Percentiles rank a stretch among this genome's conserved stretches.
phyloP scores from a whole-genome alignment of 2,888 invertebrate genomes.

The Stratiomys singularior region DNA sequence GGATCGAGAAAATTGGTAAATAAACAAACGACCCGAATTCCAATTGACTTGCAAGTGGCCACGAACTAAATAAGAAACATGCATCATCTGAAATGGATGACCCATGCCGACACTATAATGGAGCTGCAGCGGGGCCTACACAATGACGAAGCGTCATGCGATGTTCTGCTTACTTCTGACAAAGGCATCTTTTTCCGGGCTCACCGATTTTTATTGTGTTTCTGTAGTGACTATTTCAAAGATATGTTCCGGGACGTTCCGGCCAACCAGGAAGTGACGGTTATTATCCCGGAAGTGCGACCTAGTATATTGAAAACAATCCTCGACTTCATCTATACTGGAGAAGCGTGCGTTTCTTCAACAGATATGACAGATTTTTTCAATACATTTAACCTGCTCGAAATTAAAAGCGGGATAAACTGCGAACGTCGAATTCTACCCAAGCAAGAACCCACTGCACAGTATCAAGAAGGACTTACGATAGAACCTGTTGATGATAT shows the following conservation, averaged over 20 bases:
- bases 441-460: neutral
- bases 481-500: slow-evolving; percentile 47
- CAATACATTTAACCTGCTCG: slow-evolving; percentile 63
- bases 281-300: slow-evolving; percentile 63
- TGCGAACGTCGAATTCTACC: slow-evolving; percentile 59
- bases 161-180: slow-evolving; percentile 59
- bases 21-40: slow-evolving; percentile 22
- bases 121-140: slow-evolving; percentile 62
- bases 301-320: slow-evolving; percentile 61
- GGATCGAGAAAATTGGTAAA: slow-evolving; percentile 36
- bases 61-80: slow-evolving; percentile 50
- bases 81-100: slow-evolving; percentile 65
- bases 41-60: neutral
- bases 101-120: slow-evolving; percentile 62
- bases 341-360: slow-evolving; percentile 62
- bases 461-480: slow-evolving; percentile 1
- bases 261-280: slow-evolving; percentile 59
- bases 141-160: slow-evolving; percentile 59
- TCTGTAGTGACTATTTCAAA: slow-evolving; percentile 63
- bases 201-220: slow-evolving; percentile 62
- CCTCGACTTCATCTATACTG: slow-evolving; percentile 63
- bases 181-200: slow-evolving; percentile 61
- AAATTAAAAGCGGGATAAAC: slow-evolving; percentile 64
- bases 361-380: slow-evolving; percentile 62
- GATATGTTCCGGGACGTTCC: slow-evolving; percentile 60